Evolutionary conservation across 2,797 vertebrate species (phyloP).

Genomic region (Nothura maculosa): DNA sequence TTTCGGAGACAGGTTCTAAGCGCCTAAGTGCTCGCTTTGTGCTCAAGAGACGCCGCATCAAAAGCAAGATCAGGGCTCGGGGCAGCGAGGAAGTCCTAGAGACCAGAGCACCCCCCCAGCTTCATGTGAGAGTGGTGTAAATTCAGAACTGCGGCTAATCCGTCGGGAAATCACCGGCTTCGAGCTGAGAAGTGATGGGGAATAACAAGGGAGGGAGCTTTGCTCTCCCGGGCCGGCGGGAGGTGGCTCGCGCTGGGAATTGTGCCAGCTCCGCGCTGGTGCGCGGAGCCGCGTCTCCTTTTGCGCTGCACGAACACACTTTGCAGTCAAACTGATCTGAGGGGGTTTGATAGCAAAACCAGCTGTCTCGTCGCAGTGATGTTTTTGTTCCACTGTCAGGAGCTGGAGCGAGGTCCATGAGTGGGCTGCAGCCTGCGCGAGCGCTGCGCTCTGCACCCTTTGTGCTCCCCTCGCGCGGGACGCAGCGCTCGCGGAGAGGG

Average conservation of each 20-base stretch:
- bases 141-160: conserved; percentile 47
- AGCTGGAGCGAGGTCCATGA: conserved; percentile 64
- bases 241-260: conserved; percentile 48
- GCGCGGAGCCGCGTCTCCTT: conserved; percentile 52
- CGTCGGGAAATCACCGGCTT: conserved; percentile 51
- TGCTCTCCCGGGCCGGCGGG: conserved; percentile 54
- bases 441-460: conserved; percentile 46
- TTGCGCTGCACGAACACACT: conserved; percentile 44
- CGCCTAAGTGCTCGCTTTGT: neutral
- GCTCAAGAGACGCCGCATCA: neutral
- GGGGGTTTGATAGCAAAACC: conserved; percentile 65
- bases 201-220: conserved; percentile 71
- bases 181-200: conserved; percentile 57
- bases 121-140: conserved; percentile 21
- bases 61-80: neutral
- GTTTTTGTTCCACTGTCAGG: conserved; percentile 69
- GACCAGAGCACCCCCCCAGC: neutral
- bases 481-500: conserved; percentile 39
- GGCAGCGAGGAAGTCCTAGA: neutral
- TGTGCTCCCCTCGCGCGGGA: conserved; percentile 53
- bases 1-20: neutral
- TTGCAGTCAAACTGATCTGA: conserved; percentile 59
- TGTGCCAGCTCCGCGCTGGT: conserved; percentile 39
- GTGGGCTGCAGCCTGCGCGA: conserved; percentile 63
- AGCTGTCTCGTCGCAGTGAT: conserved; percentile 60